phyloP scores from a whole-genome alignment of 2,797 vertebrate genomes.

The Mus caroli region DNA sequence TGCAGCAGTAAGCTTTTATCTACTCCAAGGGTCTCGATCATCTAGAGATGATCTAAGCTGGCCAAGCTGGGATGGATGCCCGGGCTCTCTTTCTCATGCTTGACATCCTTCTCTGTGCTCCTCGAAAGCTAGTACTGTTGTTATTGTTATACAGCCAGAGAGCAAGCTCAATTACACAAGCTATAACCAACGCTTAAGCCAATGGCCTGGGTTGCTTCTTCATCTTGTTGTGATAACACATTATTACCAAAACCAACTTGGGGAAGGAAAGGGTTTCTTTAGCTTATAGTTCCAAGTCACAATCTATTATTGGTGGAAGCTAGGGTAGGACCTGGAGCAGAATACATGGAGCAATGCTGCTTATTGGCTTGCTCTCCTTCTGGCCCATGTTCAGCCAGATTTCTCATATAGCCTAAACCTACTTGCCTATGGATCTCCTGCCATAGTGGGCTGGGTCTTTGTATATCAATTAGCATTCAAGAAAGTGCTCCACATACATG shows the following conservation, averaged over 20 bases:
- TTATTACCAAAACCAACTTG: neutral
- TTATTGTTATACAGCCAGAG: neutral
- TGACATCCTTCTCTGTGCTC: neutral
- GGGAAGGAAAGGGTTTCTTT: neutral
- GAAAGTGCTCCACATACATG: neutral
- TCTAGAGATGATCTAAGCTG: neutral
- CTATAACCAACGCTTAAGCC: slow-evolving; percentile 4
- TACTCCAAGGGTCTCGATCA: neutral
- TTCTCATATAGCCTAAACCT: neutral
- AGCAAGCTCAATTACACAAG: neutral
- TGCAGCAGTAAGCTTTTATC: neutral
- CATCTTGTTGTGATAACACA: neutral
- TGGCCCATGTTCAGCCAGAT: neutral
- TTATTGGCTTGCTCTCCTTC: neutral
- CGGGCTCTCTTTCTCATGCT: neutral
- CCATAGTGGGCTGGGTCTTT: neutral
- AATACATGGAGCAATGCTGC: neutral
- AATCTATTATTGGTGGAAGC: neutral
- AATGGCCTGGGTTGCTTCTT: neutral
- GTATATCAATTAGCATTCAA: neutral
- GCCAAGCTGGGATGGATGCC: neutral
- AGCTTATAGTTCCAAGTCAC: neutral
- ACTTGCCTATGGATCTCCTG: neutral
- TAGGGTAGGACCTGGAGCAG: neutral
- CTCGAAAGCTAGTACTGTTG: neutral